These are phyloP conservation scores for Orchesella flavescens DNA, from an alignment of 2,888 invertebrate genomes.

Conservation along the genomic window DNA sequence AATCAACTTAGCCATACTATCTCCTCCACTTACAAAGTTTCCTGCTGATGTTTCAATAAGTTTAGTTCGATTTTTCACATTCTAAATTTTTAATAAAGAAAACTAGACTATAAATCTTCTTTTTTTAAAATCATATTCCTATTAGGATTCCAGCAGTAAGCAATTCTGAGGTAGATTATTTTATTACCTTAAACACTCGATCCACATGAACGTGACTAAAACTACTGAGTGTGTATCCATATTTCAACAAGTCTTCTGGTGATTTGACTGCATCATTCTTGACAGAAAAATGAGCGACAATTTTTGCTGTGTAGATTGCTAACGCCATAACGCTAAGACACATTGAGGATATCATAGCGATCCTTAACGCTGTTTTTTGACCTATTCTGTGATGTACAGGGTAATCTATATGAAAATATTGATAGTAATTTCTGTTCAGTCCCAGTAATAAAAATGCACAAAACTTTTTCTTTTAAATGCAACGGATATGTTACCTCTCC, in stretches of 20 bases:
- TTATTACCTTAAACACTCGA: conserved; percentile 24
- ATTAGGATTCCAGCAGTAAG: too few relatives aligned
- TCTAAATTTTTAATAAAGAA: too few relatives aligned
- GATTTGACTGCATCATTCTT: background rate
- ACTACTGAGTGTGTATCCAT: conserved; percentile 7
- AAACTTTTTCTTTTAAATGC: too few relatives aligned
- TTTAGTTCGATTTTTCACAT: background rate
- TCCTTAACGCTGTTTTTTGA: background rate
- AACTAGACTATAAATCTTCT: too few relatives aligned
- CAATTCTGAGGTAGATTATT: too few relatives aligned
- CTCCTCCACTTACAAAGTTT: conserved; percentile 2
- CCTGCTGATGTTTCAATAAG: background rate
- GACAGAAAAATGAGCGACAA: conserved; percentile 14
- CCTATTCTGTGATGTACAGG: background rate
- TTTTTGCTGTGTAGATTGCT: conserved; percentile 31
- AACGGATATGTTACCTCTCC: conserved; percentile 8
- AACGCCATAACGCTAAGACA: background rate
- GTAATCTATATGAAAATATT: background rate
- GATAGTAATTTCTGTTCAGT: background rate
- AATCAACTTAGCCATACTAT: background rate
- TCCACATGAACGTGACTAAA: conserved; percentile 29
- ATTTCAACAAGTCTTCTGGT: conserved; percentile 25
- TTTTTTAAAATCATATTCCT: too few relatives aligned
- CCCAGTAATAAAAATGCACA: too few relatives aligned
- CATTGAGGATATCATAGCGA: conserved; percentile 1